Base-by-base conservation (phyloP, 2,113 vertebrate species). In the Alces alces region DNA sequence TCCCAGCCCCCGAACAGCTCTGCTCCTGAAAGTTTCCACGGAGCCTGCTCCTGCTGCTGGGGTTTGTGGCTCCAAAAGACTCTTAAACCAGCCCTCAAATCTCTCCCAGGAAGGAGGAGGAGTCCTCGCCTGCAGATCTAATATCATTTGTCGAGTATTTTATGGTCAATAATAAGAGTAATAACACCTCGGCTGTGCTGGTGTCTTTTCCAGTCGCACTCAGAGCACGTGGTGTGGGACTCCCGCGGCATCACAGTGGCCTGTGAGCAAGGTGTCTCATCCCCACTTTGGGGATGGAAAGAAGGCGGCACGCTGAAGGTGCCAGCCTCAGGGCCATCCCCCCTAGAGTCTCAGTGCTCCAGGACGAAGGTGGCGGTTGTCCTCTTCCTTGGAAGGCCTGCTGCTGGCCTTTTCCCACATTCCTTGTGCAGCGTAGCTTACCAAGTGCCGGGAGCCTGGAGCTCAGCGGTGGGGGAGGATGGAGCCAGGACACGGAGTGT, bases 1-100 rank as follows among this genome's bases (percentile, higher is more conserved):
- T 92, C 96, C 96, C 58, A 79, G 95, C 93, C 88, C 80, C 80
- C 7, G 7, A 85, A 88, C 78, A 23, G 79, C 86, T 70, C 58
- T 5, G 82, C 91, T 92, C 93, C 91, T 64, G 57, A 84, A 96
- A 52, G 70, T 76, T 52, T 93, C 92, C 73, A 27, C 7, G 0
- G 61, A 88, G 57, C 57, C n/a, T 9, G 52, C n/a, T 93, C 33
- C 60, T 6, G 33, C 86, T 78, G 79, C 92, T 52, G 86, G 94
- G 95, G 39, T 43, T 43, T 21, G 23, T 1, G 13, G 70, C 19
- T 94, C 89, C 93, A n/a, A 79, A 96, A 93, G 95, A 30, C 94
- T 94, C 95, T 73, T 91, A 94, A 96, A 91, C 25, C 47, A 11
- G 57, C 66, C 85, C 79, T 61, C 16, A 23, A 58, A 93, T 88